These are phyloP conservation scores for Plectropomus leopardus DNA, from an alignment of 2,113 vertebrate species.

Conservation along the genomic window DNA sequence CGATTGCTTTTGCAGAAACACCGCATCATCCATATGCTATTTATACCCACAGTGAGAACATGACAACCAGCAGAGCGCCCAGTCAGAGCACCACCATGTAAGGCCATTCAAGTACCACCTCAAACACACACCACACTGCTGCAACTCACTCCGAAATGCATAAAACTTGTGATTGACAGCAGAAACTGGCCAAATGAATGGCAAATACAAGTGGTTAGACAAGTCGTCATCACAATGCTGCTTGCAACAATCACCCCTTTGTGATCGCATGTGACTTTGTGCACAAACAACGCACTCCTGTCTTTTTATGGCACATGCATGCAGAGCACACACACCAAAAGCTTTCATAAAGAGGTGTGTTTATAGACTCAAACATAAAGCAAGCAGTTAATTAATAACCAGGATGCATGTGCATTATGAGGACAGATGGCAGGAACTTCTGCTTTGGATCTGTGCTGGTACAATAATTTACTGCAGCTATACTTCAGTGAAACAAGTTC, in stretches of 20 bases:
- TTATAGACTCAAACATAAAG: constrained; percentile 49
- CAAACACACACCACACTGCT: neutral
- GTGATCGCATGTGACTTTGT: constrained; percentile 25
- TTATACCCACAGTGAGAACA: constrained; percentile 16
- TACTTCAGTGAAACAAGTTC: neutral
- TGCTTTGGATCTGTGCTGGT: neutral
- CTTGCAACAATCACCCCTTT: constrained; percentile 37
- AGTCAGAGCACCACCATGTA: constrained; percentile 34
- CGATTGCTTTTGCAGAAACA: constrained; percentile 5
- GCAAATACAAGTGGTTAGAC: neutral
- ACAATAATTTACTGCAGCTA: neutral
- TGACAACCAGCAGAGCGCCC: constrained; percentile 4
- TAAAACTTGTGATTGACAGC: constrained; percentile 21
- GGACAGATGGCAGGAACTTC: neutral
- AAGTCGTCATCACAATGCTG: neutral
- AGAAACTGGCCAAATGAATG: constrained; percentile 9
- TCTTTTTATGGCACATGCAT: constrained; percentile 37
- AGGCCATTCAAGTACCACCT: constrained; percentile 4
- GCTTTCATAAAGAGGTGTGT: constrained; percentile 31
- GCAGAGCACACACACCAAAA: constrained; percentile 7
- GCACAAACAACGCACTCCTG: constrained; percentile 30
- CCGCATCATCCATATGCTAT: constrained; percentile 12
- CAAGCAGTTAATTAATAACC: constrained; percentile 66
- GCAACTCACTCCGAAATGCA: neutral
- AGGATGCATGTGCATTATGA: neutral